phyloP scores from a whole-genome alignment of 2,113 vertebrate genomes.

The Ciconia boyciana region DNA sequence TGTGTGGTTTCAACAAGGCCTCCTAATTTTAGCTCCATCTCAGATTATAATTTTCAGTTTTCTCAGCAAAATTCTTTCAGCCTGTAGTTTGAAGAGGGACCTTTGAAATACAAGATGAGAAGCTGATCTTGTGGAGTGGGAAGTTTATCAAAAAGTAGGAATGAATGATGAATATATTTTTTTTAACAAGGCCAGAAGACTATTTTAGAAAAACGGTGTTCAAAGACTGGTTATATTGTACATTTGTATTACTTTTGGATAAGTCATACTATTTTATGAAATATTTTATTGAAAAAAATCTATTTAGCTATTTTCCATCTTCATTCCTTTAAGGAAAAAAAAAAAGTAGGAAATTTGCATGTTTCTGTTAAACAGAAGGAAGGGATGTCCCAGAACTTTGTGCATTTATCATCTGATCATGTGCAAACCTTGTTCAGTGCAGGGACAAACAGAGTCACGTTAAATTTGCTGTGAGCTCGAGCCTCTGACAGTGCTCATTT shows the following conservation, averaged over 20 bases:
- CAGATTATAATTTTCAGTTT: not conserved
- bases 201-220: not conserved
- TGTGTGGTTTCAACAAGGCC: not conserved
- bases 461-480: slow-evolving; percentile 62
- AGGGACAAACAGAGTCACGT: slow-evolving; percentile 61
- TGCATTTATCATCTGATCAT: slow-evolving; percentile 45
- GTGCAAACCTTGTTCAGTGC: slow-evolving; percentile 38
- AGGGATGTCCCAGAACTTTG: not conserved
- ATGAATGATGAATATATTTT: not conserved
- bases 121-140: not conserved
- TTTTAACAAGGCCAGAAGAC: not conserved
- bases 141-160: not conserved
- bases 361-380: not conserved
- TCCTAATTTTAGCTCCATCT: not conserved
- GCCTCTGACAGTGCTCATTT: slow-evolving; percentile 69
- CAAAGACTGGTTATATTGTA: not conserved
- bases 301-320: not conserved
- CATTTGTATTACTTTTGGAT: not conserved
- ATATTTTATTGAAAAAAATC: not conserved
- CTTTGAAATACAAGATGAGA: not conserved
- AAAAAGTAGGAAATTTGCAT: not conserved
- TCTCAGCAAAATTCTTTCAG: not conserved
- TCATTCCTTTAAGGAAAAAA: not conserved
- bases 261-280: not conserved
- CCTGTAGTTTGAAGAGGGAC: not conserved